Percentiles rank a stretch among this genome's conserved stretches.
Conservation (phyloP, 2,113 vertebrate species). For the Ochotona princeps region DNA sequence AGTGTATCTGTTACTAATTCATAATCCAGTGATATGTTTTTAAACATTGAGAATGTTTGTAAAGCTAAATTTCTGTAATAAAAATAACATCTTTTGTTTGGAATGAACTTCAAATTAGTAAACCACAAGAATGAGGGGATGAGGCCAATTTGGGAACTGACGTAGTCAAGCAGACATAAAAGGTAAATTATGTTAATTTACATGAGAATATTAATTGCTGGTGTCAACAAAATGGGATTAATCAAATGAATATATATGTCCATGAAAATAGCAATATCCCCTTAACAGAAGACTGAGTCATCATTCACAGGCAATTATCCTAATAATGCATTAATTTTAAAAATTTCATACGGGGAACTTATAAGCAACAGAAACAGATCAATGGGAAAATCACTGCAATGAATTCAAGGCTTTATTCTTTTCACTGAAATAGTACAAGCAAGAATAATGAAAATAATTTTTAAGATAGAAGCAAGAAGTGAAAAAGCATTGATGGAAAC, state of each 20-base stretch:
- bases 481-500: not conserved
- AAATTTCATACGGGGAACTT: not conserved
- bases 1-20: not conserved
- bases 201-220: constrained; percentile 8
- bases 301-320: not conserved
- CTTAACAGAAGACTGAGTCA: not conserved
- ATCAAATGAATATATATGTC: not conserved
- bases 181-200: not conserved
- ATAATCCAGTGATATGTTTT: not conserved
- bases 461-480: not conserved
- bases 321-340: not conserved
- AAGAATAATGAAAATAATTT: not conserved
- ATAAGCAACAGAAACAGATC: not conserved
- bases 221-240: not conserved
- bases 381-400: not conserved
- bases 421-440: not conserved
- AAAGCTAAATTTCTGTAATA: not conserved
- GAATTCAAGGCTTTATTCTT: not conserved
- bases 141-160: not conserved
- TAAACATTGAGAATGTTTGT: constrained; percentile 2
- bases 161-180: not conserved
- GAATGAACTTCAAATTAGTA: constrained; percentile 33
- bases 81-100: constrained; percentile 14
- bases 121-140: not conserved
- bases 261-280: not conserved